phyloP scores from a whole-genome alignment of 2,797 vertebrate species.

The Graptemys geographica region DNA sequence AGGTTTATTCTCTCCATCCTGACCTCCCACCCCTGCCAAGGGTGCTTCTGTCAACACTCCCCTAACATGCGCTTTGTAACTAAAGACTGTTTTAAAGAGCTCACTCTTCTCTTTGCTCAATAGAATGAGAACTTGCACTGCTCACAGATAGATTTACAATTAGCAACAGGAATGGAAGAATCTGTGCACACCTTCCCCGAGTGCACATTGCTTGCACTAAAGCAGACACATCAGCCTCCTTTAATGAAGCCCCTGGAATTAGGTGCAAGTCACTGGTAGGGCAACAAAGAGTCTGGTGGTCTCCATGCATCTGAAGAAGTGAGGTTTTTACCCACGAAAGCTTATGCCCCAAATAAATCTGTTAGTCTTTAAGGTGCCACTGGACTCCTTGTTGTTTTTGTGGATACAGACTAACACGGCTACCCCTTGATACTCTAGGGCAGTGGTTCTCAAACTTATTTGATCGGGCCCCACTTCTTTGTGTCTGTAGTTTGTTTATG shows the following conservation, averaged over 20 bases:
- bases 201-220: constrained; percentile 23
- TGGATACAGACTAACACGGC: no score
- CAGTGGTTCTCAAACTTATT: background rate
- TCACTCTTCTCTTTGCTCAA: constrained; percentile 64
- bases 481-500: no score
- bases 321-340: no score
- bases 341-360: no score
- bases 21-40: background rate
- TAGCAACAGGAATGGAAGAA: constrained; percentile 51
- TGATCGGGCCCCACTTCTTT: no score
- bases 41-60: background rate
- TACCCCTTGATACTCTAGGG: background rate
- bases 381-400: no score
- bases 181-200: background rate
- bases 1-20: background rate
- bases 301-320: no score
- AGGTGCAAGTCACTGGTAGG: background rate
- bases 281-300: no score
- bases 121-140: constrained; percentile 32
- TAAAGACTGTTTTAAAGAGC: constrained; percentile 46
- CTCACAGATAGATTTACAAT: constrained; percentile 67
- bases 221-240: background rate
- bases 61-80: constrained; percentile 48
- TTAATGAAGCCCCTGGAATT: constrained; percentile 49
- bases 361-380: no score